phyloP scores from a whole-genome alignment of 1,140 invertebrate genomes.

The Triops longicaudatus region DNA sequence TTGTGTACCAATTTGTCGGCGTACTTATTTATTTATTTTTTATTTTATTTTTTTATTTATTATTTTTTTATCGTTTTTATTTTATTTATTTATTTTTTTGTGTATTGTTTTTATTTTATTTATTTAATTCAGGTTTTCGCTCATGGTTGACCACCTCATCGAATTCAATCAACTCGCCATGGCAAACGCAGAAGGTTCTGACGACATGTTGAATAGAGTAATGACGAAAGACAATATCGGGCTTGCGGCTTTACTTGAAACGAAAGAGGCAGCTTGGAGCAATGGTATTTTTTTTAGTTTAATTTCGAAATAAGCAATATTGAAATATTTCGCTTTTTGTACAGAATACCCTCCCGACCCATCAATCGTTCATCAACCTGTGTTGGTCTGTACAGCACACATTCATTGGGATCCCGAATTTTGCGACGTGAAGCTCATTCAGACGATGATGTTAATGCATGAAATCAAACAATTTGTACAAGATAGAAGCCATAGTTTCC shows the following conservation, averaged over 20 bases:
- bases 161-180: conserved; percentile 98
- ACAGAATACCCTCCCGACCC: conserved; percentile 54
- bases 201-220: conserved; percentile 97
- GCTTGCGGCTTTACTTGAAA: conserved; percentile 85
- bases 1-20: background rate
- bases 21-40: background rate
- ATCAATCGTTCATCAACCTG: conserved; percentile 65
- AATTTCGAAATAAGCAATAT: background rate
- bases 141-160: conserved; percentile 88
- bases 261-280: conserved; percentile 87
- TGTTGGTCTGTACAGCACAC: conserved; percentile 95
- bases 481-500: conserved; percentile 53
- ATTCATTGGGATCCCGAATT: conserved; percentile 99
- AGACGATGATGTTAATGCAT: conserved; percentile 98
- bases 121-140: conserved; percentile 69
- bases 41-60: too few species aligned
- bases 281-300: conserved; percentile 51
- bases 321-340: background rate
- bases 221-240: conserved; percentile 99
- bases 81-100: too few species aligned
- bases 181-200: conserved; percentile 94
- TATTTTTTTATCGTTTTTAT: background rate
- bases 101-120: too few species aligned
- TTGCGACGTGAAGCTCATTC: conserved; percentile 99
- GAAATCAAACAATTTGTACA: conserved; percentile 75